phyloP scores from a whole-genome alignment of 2,797 vertebrate genomes.

The Ambastaia sidthimunki region DNA sequence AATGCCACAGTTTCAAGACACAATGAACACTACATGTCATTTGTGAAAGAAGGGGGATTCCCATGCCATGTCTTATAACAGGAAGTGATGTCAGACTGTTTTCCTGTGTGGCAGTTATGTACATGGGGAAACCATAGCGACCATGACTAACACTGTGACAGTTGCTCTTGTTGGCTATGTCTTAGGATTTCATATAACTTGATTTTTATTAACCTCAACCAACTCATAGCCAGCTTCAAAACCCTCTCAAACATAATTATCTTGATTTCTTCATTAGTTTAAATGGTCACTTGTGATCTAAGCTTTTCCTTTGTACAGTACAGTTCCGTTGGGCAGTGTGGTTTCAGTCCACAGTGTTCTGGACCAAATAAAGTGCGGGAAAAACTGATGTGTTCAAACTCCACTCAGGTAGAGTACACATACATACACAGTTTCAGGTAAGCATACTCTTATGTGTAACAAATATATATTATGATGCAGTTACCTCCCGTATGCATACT shows the following conservation, averaged over 20 bases:
- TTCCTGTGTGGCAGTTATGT: conserved; percentile 69
- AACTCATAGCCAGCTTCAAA: conserved; percentile 67
- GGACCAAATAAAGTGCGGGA: conserved; percentile 75
- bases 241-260: not conserved
- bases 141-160: conserved; percentile 76
- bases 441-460: not conserved
- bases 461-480: conserved; percentile 2
- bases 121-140: conserved; percentile 82
- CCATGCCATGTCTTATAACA: conserved; percentile 25
- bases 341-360: conserved; percentile 60
- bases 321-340: conserved; percentile 78
- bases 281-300: not conserved
- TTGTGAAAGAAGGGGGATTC: conserved; percentile 35
- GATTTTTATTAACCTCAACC: conserved; percentile 74
- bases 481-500: not conserved
- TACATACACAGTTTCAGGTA: not conserved
- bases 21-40: conserved; percentile 13
- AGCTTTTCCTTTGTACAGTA: conserved; percentile 66
- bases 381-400: conserved; percentile 72
- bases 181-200: conserved; percentile 71
- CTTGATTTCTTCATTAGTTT: not conserved
- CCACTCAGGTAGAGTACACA: conserved; percentile 72
- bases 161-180: conserved; percentile 67
- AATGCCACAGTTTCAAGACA: not conserved
- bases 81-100: conserved; percentile 52